Percentiles rank a stretch among this genome's conserved stretches.
These are phyloP conservation scores for Xenopus laevis DNA, from an alignment of 2,113 vertebrate species.

Conservation along the genomic window DNA sequence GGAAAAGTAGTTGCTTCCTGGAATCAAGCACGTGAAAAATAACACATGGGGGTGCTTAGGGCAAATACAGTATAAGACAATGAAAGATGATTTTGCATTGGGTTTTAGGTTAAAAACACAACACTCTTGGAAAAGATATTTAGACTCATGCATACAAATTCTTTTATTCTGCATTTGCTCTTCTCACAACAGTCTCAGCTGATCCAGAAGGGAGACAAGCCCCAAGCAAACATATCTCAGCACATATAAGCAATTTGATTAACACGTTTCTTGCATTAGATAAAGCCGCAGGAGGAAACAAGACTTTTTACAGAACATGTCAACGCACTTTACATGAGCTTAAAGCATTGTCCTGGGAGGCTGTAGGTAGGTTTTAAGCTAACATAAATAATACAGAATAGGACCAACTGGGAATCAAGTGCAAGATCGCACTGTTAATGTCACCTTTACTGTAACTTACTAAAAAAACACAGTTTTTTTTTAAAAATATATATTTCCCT, in stretches of 20 bases:
- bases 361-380: conserved; percentile 22
- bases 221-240: conserved; percentile 12
- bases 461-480: no score
- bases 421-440: conserved; percentile 26
- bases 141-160: no score
- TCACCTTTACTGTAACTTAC: conserved; percentile 7
- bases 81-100: no score
- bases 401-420: conserved; percentile 27
- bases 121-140: no score
- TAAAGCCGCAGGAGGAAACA: conserved; percentile 30
- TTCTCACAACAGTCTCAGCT: not conserved
- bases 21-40: no score
- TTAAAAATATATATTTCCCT: no score
- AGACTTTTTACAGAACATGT: conserved; percentile 11
- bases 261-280: conserved; percentile 45
- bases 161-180: no score
- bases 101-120: no score
- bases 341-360: conserved; percentile 10
- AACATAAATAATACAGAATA: conserved; percentile 10
- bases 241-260: conserved; percentile 32
- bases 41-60: no score
- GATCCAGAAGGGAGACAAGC: not conserved
- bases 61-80: no score
- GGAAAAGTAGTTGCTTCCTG: no score
- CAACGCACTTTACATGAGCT: conserved; percentile 34